A percentile compares a stretch with the other conserved stretches of the same genome.
Conservation (phyloP, 2,113 vertebrate species). For the Symphodus melops region DNA sequence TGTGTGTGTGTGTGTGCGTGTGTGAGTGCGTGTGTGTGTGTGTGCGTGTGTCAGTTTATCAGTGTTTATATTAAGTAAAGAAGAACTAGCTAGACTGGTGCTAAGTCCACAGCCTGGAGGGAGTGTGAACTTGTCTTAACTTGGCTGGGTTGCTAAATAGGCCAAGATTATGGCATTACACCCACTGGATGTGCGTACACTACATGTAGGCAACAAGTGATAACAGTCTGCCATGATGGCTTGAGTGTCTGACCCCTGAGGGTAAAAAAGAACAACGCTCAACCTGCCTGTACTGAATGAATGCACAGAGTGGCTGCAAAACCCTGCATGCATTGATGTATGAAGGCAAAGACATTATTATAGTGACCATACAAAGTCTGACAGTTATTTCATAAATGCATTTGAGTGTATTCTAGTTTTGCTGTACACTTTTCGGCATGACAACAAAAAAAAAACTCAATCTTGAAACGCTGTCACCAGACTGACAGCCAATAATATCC, state of each 20-base stretch:
- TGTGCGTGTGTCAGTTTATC: constrained; percentile 64
- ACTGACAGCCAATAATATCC: constrained; percentile 4
- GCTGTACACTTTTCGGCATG: not conserved
- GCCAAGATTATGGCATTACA: constrained; percentile 28
- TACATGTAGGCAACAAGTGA: constrained; percentile 11
- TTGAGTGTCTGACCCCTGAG: constrained; percentile 35
- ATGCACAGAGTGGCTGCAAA: not conserved
- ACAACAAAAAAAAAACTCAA: not conserved
- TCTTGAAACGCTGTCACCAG: not conserved
- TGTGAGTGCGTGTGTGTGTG: no score
- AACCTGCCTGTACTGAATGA: constrained; percentile 7
- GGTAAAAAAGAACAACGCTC: constrained; percentile 51
- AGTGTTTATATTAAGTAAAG: constrained; percentile 68
- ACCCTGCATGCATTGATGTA: constrained; percentile 1
- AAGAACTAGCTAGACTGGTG: constrained; percentile 75
- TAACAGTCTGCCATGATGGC: constrained; percentile 38
- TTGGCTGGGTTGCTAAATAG: constrained; percentile 50
- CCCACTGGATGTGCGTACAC: not conserved
- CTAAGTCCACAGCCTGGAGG: constrained; percentile 72
- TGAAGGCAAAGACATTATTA: not conserved
- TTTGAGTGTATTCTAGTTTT: not conserved
- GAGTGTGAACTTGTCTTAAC: constrained; percentile 66
- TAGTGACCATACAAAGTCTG: not conserved
- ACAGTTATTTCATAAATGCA: constrained; percentile 6
- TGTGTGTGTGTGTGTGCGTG: constrained; percentile 16